A percentile compares a stretch with the other conserved stretches of the same genome.
Evolutionary conservation across 1,140 invertebrate species (phyloP).

Genomic region (Charaxes varanes): DNA sequence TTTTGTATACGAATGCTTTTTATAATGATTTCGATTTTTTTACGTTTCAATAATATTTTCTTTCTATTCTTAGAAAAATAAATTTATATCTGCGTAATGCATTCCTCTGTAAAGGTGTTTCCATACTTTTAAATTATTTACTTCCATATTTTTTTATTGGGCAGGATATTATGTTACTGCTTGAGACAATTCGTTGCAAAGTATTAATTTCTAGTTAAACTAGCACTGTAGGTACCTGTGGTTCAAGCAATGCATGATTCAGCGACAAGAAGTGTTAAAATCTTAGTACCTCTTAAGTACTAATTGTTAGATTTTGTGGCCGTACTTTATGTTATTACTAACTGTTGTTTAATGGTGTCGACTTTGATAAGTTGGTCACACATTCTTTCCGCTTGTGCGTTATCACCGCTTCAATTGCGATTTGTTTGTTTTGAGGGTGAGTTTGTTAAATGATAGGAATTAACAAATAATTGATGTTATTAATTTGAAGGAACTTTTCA

Average conservation of each 20-base stretch:
- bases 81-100: too few relatives aligned
- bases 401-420: conserved; percentile 62
- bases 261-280: conserved; percentile 67
- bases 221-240: too few relatives aligned
- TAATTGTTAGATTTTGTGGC: conserved; percentile 55
- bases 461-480: too few relatives aligned
- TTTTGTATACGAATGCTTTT: conserved; percentile 5
- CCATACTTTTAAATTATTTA: too few relatives aligned
- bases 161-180: too few relatives aligned
- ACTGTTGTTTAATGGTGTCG: conserved; percentile 51
- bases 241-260: conserved; percentile 66
- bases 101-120: too few relatives aligned
- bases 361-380: conserved; percentile 55
- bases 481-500: too few relatives aligned
- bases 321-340: conserved; percentile 52
- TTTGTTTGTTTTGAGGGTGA: conserved; percentile 32
- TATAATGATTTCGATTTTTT: conserved; percentile 1
- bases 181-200: too few relatives aligned
- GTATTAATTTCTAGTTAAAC: neutral
- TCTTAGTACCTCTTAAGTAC: conserved; percentile 36
- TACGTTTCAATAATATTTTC: neutral
- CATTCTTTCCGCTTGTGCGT: conserved; percentile 71
- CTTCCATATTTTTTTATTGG: too few relatives aligned
- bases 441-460: neutral
- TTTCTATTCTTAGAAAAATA: too few relatives aligned